These are phyloP conservation scores for Diplolepis rosae DNA, from an alignment of 2,888 invertebrate genomes.

Conservation along the genomic window DNA sequence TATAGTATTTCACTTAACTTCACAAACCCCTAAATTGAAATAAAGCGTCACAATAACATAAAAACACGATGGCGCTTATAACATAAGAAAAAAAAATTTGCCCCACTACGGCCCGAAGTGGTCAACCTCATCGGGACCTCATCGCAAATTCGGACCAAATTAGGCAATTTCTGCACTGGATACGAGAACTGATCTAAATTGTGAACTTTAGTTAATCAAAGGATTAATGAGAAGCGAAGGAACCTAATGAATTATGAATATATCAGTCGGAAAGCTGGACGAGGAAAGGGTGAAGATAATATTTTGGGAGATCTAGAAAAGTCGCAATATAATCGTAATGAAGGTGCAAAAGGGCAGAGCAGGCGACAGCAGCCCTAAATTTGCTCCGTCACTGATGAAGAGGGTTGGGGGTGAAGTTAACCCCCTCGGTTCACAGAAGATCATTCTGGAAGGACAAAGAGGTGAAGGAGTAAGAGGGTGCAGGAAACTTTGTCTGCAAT, in stretches of 20 bases:
- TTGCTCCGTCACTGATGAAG: constrained; percentile 4
- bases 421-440: constrained; percentile 1
- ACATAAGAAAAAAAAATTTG: no score
- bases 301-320: constrained; percentile 14
- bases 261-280: neutral
- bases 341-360: constrained; percentile 25
- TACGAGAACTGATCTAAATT: constrained; percentile 55
- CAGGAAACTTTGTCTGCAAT: constrained; percentile 61
- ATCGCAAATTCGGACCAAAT: no score
- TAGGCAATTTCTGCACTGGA: no score
- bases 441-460: constrained; percentile 21
- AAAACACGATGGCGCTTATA: no score
- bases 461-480: constrained; percentile 16
- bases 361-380: constrained; percentile 9
- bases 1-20: no score
- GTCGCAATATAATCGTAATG: constrained; percentile 27
- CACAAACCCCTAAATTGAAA: no score
- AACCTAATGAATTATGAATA: constrained; percentile 69
- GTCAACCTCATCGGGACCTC: no score
- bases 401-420: neutral
- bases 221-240: constrained; percentile 67
- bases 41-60: no score
- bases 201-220: constrained; percentile 67
- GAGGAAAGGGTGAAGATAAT: constrained; percentile 15
- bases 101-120: no score